phyloP scores from a whole-genome alignment of 2,113 vertebrate species.

The Xiphias gladius region DNA sequence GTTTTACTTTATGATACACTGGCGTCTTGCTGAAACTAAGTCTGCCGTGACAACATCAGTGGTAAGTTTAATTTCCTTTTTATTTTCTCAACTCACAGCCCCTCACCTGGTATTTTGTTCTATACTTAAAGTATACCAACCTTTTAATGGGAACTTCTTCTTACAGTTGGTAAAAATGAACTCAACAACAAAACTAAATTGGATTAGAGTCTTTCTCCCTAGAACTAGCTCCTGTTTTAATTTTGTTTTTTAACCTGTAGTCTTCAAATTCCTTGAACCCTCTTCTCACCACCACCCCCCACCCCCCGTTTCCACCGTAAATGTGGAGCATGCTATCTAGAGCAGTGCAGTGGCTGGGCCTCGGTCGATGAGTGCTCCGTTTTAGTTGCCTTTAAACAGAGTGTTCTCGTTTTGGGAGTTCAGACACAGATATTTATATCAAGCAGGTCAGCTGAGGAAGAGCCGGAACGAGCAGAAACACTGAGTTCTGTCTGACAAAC shows the following conservation, averaged over 20 bases:
- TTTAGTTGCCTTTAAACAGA: constrained; percentile 78
- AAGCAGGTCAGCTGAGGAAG: constrained; percentile 80
- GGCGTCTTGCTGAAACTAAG: not conserved
- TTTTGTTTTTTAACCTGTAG: constrained; percentile 15
- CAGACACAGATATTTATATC: constrained; percentile 83
- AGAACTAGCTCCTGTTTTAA: not conserved
- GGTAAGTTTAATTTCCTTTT: not conserved
- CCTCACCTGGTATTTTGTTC: not conserved
- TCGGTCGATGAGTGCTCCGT: constrained; percentile 70
- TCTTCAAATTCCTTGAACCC: constrained; percentile 64
- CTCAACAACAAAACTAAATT: not conserved
- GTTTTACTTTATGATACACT: not conserved
- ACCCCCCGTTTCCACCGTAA: constrained; percentile 43
- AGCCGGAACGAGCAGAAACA: constrained; percentile 64
- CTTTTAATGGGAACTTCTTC: not conserved
- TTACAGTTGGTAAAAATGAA: not conserved
- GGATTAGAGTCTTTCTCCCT: not conserved
- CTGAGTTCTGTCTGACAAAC: constrained; percentile 61
- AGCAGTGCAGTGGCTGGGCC: constrained; percentile 76
- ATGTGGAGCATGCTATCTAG: constrained; percentile 83
- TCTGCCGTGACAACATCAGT: too few species aligned
- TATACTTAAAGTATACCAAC: not conserved
- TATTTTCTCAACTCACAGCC: not conserved
- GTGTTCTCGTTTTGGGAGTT: constrained; percentile 79
- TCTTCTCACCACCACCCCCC: constrained; percentile 37